Evolutionary conservation across 64 coral and sea anemone species (phyloP).

Genomic region (Platygyra sinensis): DNA sequence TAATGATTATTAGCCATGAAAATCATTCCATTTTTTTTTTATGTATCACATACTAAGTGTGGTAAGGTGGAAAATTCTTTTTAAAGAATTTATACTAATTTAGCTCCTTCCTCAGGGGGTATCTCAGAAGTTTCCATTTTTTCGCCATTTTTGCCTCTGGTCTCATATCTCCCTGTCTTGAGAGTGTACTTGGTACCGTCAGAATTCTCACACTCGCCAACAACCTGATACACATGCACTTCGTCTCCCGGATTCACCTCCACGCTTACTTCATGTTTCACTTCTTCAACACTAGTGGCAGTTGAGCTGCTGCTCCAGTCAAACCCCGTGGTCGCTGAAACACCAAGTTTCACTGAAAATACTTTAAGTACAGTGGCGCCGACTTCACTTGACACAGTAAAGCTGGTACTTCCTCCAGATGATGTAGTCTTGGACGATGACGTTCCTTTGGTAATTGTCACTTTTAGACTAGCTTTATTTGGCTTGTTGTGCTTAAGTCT

Average conservation of each 20-base stretch:
- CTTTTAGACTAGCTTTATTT: slow-evolving; percentile 1
- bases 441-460: slow-evolving; percentile 14
- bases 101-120: not conserved
- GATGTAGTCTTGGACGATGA: not conserved
- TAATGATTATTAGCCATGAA: not conserved
- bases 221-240: slow-evolving; percentile 19
- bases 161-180: not conserved
- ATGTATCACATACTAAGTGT: not conserved
- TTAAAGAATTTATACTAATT: not conserved
- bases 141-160: not conserved
- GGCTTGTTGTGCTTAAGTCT: not conserved
- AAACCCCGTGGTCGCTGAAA: not conserved
- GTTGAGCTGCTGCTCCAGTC: slow-evolving; percentile 8
- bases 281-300: not conserved
- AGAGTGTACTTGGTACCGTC: slow-evolving; percentile 34
- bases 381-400: not conserved
- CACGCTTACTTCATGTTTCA: not conserved
- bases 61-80: not conserved
- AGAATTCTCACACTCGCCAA: slow-evolving; percentile 4
- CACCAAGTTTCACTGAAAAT: not conserved
- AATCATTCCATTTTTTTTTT: slow-evolving; percentile 7
- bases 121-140: not conserved
- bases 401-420: not conserved
- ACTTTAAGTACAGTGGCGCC: not conserved
- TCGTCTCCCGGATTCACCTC: slow-evolving; percentile 1